A percentile compares a stretch with the other conserved stretches of the same genome.
Evolutionary conservation across 2,888 invertebrate genomes (phyloP).

Genomic region (Ditula angustiorana): DNA sequence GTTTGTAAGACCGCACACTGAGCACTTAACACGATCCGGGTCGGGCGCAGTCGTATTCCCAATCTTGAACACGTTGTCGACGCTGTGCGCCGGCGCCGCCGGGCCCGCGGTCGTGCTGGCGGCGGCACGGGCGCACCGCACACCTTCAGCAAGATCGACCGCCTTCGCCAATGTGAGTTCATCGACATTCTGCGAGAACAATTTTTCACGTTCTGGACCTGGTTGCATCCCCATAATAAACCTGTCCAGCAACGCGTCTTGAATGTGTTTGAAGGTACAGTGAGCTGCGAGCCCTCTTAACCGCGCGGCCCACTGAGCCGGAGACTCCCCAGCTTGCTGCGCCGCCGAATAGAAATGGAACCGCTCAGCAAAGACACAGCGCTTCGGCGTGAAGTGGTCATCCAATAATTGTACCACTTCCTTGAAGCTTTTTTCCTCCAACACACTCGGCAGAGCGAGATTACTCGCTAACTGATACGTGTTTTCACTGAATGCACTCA

Average conservation of each 20-base stretch:
- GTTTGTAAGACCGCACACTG: background rate
- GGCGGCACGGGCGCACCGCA: slow-evolving; percentile 1
- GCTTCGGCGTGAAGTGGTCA: slow-evolving; percentile 28
- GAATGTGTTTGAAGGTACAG: slow-evolving; percentile 25
- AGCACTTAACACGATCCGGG: background rate
- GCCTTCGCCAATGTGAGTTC: slow-evolving; percentile 28
- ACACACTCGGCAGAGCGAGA: slow-evolving; percentile 5
- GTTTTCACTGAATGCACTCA: background rate
- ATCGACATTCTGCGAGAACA: slow-evolving; percentile 12
- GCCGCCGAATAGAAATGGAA: slow-evolving; percentile 12
- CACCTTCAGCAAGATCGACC: background rate
- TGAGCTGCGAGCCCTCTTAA: slow-evolving; percentile 29
- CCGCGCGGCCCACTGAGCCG: slow-evolving; percentile 32
- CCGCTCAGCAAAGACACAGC: slow-evolving; percentile 27
- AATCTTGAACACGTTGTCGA: background rate
- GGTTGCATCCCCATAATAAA: slow-evolving; percentile 25
- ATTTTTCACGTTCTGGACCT: slow-evolving; percentile 22
- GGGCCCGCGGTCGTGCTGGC: background rate
- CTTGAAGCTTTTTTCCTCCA: background rate
- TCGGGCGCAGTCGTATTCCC: background rate
- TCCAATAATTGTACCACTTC: background rate
- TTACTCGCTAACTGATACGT: slow-evolving; percentile 27
- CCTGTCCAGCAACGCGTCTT: slow-evolving; percentile 14
- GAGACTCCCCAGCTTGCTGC: slow-evolving; percentile 7
- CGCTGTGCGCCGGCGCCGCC: background rate